Evolutionary conservation across 2,797 vertebrate species (phyloP).

Genomic region (Sebastes umbrosus): DNA sequence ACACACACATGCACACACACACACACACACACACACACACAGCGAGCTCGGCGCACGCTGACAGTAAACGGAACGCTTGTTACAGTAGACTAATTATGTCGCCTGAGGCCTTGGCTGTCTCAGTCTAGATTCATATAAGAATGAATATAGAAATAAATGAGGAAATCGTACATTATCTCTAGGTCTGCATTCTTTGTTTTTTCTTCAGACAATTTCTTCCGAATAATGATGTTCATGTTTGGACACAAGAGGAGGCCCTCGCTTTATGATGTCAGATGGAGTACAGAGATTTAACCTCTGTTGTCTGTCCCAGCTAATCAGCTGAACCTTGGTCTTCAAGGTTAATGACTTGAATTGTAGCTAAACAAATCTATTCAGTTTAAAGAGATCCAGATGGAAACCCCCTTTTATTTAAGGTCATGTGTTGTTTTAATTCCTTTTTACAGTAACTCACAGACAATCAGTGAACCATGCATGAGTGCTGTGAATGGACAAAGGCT

Average conservation of each 20-base stretch:
- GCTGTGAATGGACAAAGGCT: slow-evolving; percentile 46
- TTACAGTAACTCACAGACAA: slow-evolving; percentile 26
- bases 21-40: too few species aligned
- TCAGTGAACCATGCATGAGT: slow-evolving; percentile 42
- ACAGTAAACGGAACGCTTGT: background rate
- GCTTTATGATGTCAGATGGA: background rate
- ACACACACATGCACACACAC: too few species aligned
- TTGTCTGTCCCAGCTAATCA: background rate
- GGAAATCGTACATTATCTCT: background rate
- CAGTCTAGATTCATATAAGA: background rate
- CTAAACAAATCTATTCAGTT: background rate
- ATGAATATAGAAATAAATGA: background rate
- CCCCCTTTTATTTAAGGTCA: slow-evolving; percentile 23
- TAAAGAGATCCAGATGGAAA: background rate
- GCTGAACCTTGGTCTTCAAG: background rate
- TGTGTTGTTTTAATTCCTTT: slow-evolving; percentile 17
- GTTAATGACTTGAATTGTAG: background rate
- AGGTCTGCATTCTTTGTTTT: background rate
- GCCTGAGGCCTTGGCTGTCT: background rate
- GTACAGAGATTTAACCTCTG: background rate
- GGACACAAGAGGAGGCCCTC: slow-evolving; percentile 60
- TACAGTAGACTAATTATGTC: background rate
- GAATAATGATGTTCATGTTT: slow-evolving; percentile 85
- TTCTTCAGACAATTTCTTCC: background rate
- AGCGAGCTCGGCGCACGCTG: too few species aligned